Evolutionary conservation across 2,888 invertebrate genomes (phyloP).

Genomic region (Eudemis profundana): DNA sequence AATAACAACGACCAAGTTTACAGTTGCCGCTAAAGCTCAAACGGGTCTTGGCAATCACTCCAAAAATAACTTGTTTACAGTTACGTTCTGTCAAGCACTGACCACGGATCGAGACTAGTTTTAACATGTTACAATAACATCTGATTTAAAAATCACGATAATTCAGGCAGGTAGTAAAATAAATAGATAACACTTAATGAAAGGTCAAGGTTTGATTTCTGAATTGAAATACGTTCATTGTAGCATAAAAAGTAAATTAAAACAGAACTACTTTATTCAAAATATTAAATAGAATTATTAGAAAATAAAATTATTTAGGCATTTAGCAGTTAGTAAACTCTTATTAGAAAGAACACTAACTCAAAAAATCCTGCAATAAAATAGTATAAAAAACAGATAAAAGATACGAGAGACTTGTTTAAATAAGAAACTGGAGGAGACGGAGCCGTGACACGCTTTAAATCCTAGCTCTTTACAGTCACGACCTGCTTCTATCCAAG

Average conservation of each 20-base stretch:
- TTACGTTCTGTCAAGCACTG: constrained; percentile 56
- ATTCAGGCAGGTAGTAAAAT: constrained; percentile 12
- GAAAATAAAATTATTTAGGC: too few species aligned
- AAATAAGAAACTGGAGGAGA: constrained; percentile 60
- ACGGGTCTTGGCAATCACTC: constrained; percentile 66
- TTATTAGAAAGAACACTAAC: too few species aligned
- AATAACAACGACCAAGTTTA: constrained; percentile 32
- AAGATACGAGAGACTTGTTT: constrained; percentile 57
- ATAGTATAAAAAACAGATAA: background rate
- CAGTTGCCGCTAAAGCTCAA: constrained; percentile 54
- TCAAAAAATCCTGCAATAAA: too few species aligned
- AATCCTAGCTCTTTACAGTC: constrained; percentile 63
- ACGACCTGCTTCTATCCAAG: constrained; percentile 61
- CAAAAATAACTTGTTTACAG: constrained; percentile 72
- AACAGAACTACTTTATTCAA: too few species aligned
- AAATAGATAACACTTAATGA: background rate
- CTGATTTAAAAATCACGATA: constrained; percentile 45
- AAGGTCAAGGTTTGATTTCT: background rate
- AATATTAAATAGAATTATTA: too few species aligned
- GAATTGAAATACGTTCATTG: background rate
- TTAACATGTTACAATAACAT: constrained; percentile 50
- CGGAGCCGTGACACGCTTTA: constrained; percentile 69
- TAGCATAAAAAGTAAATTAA: too few species aligned
- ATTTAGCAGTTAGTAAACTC: too few species aligned
- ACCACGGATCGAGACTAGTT: constrained; percentile 49